Base-by-base conservation (phyloP, 2,888 invertebrate species). In the Drosophila limbata region DNA sequence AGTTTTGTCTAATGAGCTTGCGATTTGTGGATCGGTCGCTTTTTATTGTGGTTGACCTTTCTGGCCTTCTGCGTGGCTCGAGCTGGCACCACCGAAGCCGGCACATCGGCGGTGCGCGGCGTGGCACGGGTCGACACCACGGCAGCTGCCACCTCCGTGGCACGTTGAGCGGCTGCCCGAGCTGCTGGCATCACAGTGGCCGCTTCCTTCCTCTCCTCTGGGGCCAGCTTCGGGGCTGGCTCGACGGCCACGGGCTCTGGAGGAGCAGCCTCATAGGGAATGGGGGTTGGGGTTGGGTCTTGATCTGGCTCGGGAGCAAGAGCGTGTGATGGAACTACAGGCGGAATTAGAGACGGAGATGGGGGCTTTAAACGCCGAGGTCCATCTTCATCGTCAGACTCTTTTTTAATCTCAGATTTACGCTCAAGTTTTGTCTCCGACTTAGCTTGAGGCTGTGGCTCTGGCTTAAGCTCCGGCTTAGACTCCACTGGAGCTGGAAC, bases 21-120 rank as follows among this genome's bases (percentile, higher is more conserved):
- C 10, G 25, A 15, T 56, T 33, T 37, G 67, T 31, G 68, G 17
- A 42, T 44, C 15, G 13, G 10, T 19, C 13, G 37, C 8, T 33
- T 45, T 25, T 59, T 37, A 10, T 47, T 37, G 15, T 50, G 1
- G n/a, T 15, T 44, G 11, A 44, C 33, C 25, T 21, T 55, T 19
- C 55, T 8, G n/a, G 55, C n/a, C 9, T 17, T 56, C 15, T 44
- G 55, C 21, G 11, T 8, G 15, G 11, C n/a, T 10, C 55, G 55
- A 2, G 13, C 42, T 3, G 55, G 44, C 11, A 35, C 44, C 15
- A 44, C 21, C 4, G 19, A 1, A 1, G 55, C 33, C 11, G 33
- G 4, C 19, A 31, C 21, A n/a, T n/a, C 19, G 6, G 21, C 15
- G 9, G 19, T 21, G 2, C 21, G 51, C 4, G 40, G 42, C 3